Base-by-base conservation (phyloP, 1,140 invertebrate species). In the Drosophila repleta region DNA sequence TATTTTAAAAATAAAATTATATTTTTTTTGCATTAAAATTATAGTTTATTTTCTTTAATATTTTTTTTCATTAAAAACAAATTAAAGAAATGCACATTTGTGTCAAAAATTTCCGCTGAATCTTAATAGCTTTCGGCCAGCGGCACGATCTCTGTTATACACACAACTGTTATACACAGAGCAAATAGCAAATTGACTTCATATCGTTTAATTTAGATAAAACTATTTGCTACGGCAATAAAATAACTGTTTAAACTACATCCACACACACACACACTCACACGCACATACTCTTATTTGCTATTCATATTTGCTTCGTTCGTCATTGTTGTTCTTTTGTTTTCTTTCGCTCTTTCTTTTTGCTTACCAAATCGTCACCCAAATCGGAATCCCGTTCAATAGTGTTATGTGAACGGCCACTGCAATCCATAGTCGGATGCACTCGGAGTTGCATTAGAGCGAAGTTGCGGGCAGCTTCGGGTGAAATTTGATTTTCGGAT, bases 331-430 rank as follows among this genome's bases (percentile, higher is more conserved):
- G 10, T 46, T 55, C n/a, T 46, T 55, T n/a, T 32, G 4, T 49
- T 55, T 21, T 35, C 21, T 24, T 53, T 45, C n/a, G 1, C 53
- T 15, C 2, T 32, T 17, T 11, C 20, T 13, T 58, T 43, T 55
- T 56, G 66, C 88, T 90, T 90, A 90, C 89, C 89, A 90, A 80
- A 70, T 90, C 89, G 74, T 90, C 89, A 35, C 84, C 89, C 74
- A 90, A 70, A 80, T 90, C 89, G 67, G 89, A 87, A 73, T 90
- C 89, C 43, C 84, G 89, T 89, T 90, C 89, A 83, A 82, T 87
- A 70, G 74, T 73, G 66, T 74, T 87, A 67, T 66, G 83, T 81
- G 89, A 90, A 83, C 89, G 89, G 72, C 84, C 81, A 79, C 78
- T 89, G 69, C 89, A 90, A 76, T 90, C 89, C 89, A 90, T 90